Evolutionary conservation across 2,888 invertebrate genomes (phyloP), one percentile per base, ranked within the genome.

Genomic region (Cephus rjabovi): DNA sequence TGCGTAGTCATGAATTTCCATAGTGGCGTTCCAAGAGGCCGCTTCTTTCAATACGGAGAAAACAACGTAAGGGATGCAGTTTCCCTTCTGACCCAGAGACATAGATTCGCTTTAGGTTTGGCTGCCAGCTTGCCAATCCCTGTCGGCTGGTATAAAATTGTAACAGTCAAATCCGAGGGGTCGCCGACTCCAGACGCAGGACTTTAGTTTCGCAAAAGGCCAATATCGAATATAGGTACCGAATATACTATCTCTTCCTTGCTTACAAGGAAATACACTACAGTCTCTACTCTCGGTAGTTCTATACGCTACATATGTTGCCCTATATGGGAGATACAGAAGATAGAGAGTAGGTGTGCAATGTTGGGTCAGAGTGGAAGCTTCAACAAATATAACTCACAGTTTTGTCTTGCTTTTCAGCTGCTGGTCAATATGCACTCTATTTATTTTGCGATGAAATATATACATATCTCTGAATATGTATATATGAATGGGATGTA

Each of bases 101-200:
- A 84, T 80, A 82, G 77, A 82, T 85, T 84, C 79, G 73, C 76
- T 78, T 80, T 82, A 82, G 78, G 83, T 83, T 83, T 75, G 76
- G 71, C 70, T 79, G 23, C 6, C 56, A 56, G 56, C 23, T 56
- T 56, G 56, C 56, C 56, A 56, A 56, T 56, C 23, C 56, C 9
- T 6, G 23, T 23, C 6, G 56, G 56, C 56, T 23, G 23, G 56
- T 15, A 56, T 23, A 56, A 56, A 56, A 56, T 56, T 23, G 56
- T 23, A 56, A 9, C 23, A 23, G 56, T 23, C 23, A 9, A 40
- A 40, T 40, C 40, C 6, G 40, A 23, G 6, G 40, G 23, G 40
- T 40, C 40, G 40, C 6, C 40, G 6, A 40, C 9, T 40, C 6
- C 23, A 40, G 23, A 40, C 40, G 23, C 40, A 40, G 40, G 40